Evolutionary conservation across 2,888 invertebrate genomes (phyloP), one percentile per base, ranked within the genome.

Genomic region (Pardosa pseudoannulata): DNA sequence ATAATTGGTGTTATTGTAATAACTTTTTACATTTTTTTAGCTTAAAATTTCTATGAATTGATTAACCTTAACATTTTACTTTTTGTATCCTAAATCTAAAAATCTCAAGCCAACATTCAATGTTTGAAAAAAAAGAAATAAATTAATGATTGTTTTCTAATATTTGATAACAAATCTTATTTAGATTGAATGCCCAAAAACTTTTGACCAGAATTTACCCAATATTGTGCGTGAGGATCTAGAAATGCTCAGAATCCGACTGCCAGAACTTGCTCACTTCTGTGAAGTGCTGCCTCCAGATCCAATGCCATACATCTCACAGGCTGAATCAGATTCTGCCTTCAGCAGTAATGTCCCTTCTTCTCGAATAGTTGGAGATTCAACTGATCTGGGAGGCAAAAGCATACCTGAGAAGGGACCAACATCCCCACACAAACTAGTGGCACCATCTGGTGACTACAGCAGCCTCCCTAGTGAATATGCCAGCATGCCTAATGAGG

Each of bases 101-200:
- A n/a, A n/a, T n/a, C n/a, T n/a, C n/a, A n/a, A n/a, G n/a, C n/a
- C n/a, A n/a, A n/a, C n/a, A n/a, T n/a, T n/a, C n/a, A n/a, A n/a
- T n/a, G n/a, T n/a, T n/a, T n/a, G n/a, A n/a, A n/a, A n/a, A n/a
- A n/a, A n/a, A n/a, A n/a, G n/a, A n/a, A n/a, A n/a, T n/a, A n/a
- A n/a, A n/a, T n/a, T 62, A 5, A 62, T n/a, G n/a, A n/a, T n/a
- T n/a, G n/a, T n/a, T n/a, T n/a, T 19, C n/a, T 11, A 3, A n/a
- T 3, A 46, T n/a, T 46, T 46, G n/a, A 62, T 3, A 73, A 73
- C 27, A 73, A 11, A 7, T 62, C 5, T 23, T n/a, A 7, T 70
- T 29, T 86, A 91, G 91, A 96, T 95, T 64, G 90, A 91, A 75
- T 86, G 90, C 31, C 92, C 92, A n/a, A 87, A 87, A 62, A 89